phyloP scores from a whole-genome alignment of 30 jellyfish, hydroid and myxozoan genomes.

The Aurelia sp. region DNA sequence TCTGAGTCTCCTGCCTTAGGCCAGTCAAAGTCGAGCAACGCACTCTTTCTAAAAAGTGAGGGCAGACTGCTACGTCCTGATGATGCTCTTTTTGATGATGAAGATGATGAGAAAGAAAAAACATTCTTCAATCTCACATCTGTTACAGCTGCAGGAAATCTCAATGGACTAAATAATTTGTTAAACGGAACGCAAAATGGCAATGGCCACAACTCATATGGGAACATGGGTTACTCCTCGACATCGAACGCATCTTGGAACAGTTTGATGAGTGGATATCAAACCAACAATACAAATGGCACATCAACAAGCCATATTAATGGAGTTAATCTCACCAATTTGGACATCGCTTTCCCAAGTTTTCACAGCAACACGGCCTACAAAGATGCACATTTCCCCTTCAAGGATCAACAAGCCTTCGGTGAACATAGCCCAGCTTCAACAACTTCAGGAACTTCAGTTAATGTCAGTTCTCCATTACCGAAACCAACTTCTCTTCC shows the following conservation, averaged over 20 bases:
- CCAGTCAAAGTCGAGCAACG: constrained; percentile 61
- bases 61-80: constrained; percentile 75
- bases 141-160: constrained; percentile 51
- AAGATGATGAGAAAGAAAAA: constrained; percentile 75
- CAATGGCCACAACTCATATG: constrained; percentile 34
- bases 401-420: constrained; percentile 71
- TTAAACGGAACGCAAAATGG: constrained; percentile 68
- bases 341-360: constrained; percentile 71
- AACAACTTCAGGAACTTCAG: constrained; percentile 38
- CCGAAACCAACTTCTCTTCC: constrained; percentile 86
- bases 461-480: constrained; percentile 56
- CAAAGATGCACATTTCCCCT: constrained; percentile 62
- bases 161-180: constrained; percentile 59
- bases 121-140: constrained; percentile 82
- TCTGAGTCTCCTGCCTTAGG: constrained; percentile 75
- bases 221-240: constrained; percentile 49
- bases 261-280: constrained; percentile 37
- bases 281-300: constrained; percentile 33
- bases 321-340: constrained; percentile 51
- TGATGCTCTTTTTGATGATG: constrained; percentile 81
- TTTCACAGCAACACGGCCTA: constrained; percentile 58
- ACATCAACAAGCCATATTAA: constrained; percentile 48
- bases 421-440: constrained; percentile 77
- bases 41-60: constrained; percentile 54
- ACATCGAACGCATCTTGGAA: constrained; percentile 52